Percentiles rank a stretch among this genome's conserved stretches.
Conservation (phyloP, 2,113 vertebrate species). For the Antechinus flavipes region DNA sequence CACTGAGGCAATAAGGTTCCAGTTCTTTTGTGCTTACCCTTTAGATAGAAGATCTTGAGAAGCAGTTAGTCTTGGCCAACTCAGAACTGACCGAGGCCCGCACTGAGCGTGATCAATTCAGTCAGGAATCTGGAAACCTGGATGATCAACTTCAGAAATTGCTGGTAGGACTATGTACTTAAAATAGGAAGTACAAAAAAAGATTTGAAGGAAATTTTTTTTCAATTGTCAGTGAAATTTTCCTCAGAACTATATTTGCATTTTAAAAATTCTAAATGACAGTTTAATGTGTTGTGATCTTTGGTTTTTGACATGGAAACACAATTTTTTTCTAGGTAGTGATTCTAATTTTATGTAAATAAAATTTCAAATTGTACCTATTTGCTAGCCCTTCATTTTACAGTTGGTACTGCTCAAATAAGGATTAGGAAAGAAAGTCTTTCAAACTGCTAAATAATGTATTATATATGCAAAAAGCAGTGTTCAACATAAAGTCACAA, state of each 20-base stretch:
- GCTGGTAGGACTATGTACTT: constrained; percentile 80
- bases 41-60: constrained; percentile 85
- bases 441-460: constrained; percentile 5
- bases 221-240: constrained; percentile 9
- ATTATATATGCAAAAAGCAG: neutral
- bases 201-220: constrained; percentile 5
- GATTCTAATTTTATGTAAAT: neutral
- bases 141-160: constrained; percentile 80
- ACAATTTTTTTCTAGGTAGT: neutral
- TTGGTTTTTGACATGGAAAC: neutral
- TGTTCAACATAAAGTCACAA: constrained; percentile 52
- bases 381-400: neutral
- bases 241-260: too few species aligned
- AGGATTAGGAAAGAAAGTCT: neutral
- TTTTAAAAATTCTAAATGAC: constrained; percentile 45
- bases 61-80: constrained; percentile 79
- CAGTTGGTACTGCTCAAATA: neutral
- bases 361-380: neutral
- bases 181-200: neutral
- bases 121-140: constrained; percentile 80
- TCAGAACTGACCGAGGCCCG: constrained; percentile 79
- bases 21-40: constrained; percentile 47
- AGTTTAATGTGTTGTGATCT: neutral
- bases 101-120: constrained; percentile 77
- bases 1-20: neutral